Base-by-base conservation (phyloP, 2,113 vertebrate genomes). In the Glaucomys volans region DNA sequence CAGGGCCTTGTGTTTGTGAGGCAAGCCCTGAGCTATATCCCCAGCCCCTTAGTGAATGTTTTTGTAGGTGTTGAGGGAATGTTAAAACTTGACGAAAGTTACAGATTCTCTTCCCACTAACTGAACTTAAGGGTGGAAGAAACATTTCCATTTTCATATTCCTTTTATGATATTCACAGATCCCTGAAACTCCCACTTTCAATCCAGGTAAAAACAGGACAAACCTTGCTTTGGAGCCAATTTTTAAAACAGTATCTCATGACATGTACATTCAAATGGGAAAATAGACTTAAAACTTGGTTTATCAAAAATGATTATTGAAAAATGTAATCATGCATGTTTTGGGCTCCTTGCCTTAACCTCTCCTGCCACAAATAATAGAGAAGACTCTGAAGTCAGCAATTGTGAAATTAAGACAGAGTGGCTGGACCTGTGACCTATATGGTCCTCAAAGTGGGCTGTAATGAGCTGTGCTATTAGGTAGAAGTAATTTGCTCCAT, bases 231-330 rank as follows among this genome's bases (percentile, higher is more conserved):
- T 35, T 35, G 14, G 32, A 32, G 18, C n/a, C 16, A n/a, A 69
- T 17, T n/a, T 69, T 69, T 69, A 18, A 69, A 69, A 69, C 22
- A 42, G 30, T 59, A 35, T 76, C 52, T 83, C 66, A 74, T 47
- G 66, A n/a, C 22, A 82, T 30, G 9, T 59, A 37, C 20, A 47
- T 47, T 91, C 40, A 37, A 37, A 2, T 50, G 62, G 16, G 20
- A 82, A 75, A 82, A 52, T 54, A 69, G n/a, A 42, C 9, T 66
- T 83, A 54, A 94, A 82, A 87, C 17, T 81, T 96, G 81, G 57
- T 47, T 67, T 75, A 59, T 28, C 37, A 18, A n/a, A 90, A 64
- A 18, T 37, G 80, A 85, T 52, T 57, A 74, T 1, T n/a, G 30
- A 72, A 2, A 90, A 85, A 72, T 85, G 85, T 18, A 32, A 64